Base-by-base conservation (phyloP, 2,797 vertebrate genomes). In the Trachurus trachurus region DNA sequence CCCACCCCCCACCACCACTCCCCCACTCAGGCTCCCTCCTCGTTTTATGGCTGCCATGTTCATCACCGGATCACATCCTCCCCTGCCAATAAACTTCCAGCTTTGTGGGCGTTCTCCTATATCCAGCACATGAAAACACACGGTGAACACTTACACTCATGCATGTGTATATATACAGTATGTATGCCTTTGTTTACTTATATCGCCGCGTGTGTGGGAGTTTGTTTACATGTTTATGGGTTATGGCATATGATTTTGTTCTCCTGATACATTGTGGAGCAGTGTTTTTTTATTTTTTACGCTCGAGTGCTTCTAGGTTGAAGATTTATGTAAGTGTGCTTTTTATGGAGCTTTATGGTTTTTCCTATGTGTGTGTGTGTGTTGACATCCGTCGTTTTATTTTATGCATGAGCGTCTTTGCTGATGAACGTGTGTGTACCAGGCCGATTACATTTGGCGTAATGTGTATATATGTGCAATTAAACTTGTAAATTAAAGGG, bases 221-320 rank as follows among this genome's bases (percentile, higher is more conserved):
- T 82, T 83, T 92, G 86, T 90, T 91, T 90, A 84, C 86, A 62
- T 88, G 87, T 87, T 89, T 85, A 85, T 66, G 70, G 78, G 83
- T 89, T 81, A 75, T 53, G 61, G 34, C 80, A 17, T 64, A 66
- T 77, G 78, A 87, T 84, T 85, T 65, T 16, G 40, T 50, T 73
- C 66, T 69, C 49, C 66, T 15, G 5, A 70, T 69, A 80, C 74
- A 58, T 44, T 29, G 66, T n/a, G 8, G 66, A 37, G 71, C 50
- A 0, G 15, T 44, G 22, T 62, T 78, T 74, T 62, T 60, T 44
- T 68, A 21, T 62, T 78, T 76, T 65, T 60, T 42, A 70, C n/a
- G 77, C 82, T 64, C 47, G 1, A 22, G 17, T 17, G 78, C 83
- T 87, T 71, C 78, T 80, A 87, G 82, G 82, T 87, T 82, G 42